Evolutionary conservation across 2,888 invertebrate species (phyloP), one percentile per base, ranked within the genome.

Genomic region (Rutpela maculata): DNA sequence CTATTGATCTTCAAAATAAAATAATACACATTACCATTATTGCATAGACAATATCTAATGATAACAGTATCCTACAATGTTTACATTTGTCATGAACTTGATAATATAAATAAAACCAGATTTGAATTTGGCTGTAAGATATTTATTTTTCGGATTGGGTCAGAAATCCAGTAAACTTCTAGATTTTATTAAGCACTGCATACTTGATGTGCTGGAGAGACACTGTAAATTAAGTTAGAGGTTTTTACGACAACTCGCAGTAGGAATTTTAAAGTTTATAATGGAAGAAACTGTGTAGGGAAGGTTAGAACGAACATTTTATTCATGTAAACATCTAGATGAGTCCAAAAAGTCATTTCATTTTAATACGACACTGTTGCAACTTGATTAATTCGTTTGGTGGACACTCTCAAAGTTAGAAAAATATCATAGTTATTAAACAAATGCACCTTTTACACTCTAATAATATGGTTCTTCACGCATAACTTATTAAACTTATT

Each of bases 221-320:
- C n/a, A 50, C n/a, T 50, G 50, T 50, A 50, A 50, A 50, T 50
- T 50, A 50, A 50, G 50, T 50, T 50, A 50, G 6, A 7, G 50
- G 15, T 6, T 50, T 50, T 50, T 50, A 50, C 50, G 50, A 50
- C 50, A 50, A 17, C 50, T 50, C n/a, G 12, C 50, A 50, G 50
- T 50, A n/a, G 6, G 50, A 50, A n/a, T n/a, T 50, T 50, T 50
- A 50, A 50, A 50, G 50, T 50, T 50, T n/a, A n/a, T n/a, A 50
- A 50, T 12, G 43, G 11, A 15, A 6, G 6, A 50, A 50, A 7
- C n/a, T 12, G n/a, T n/a, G n/a, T 15, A 15, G 6, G 50, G 17
- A 50, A 50, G 7, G n/a, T n/a, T 43, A 7, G 5, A 11, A 11
- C n/a, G 43, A 43, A 9, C 43, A 50, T 50, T 50, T 50, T 50